Base-by-base conservation (phyloP, 2,797 vertebrate species). In the Aplochiton taeniatus region DNA sequence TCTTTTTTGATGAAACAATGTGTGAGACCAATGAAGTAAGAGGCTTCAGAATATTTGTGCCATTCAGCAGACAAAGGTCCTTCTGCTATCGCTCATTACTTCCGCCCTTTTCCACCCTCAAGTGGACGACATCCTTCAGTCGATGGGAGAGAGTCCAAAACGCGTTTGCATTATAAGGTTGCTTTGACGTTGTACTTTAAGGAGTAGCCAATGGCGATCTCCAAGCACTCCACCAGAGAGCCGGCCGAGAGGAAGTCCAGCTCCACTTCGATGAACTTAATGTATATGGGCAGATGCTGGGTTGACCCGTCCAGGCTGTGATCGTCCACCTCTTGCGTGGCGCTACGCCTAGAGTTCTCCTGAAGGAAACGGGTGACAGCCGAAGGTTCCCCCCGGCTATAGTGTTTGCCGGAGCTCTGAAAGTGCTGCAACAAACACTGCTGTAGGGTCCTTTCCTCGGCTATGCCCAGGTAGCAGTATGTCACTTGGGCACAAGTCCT, bases 191-290 rank as follows among this genome's bases (percentile, higher is more conserved):
- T 99, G 77, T 95, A 98, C 75, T 97, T 96, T 76, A 99, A 92
- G 42, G 95, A 90, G 78, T 97, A 98, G n/a, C 97, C 97, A 0
- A 97, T 88, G 78, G 97, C 97, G 72, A 96, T 98, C 92, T 99
- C 97, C 83, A 99, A 92, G 92, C 97, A 99, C 92, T 99, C 97
- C 82, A 97, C 91, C 91, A 99, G 90, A 69, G 97, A 98, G 85
- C 97, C 97, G 0, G 97, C 96, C 0, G 97, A 99, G 70, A 99
- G 95, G 92, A 98, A 99, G 94, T 99, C 97, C 92, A 98, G 93
- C 90, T 99, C 97, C 80, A 98, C 97, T 89, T 99, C 97, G 50
- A 98, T 96, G 82, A 97, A 98, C 88, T 99, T 99, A 48, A 99
- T 94, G 83, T 96, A 98, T 86, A 99, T 93, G 63, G 94, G 90